These are phyloP conservation scores for Azorinus chamasolen DNA, from an alignment of 2,888 invertebrate species.

Conservation along the genomic window DNA sequence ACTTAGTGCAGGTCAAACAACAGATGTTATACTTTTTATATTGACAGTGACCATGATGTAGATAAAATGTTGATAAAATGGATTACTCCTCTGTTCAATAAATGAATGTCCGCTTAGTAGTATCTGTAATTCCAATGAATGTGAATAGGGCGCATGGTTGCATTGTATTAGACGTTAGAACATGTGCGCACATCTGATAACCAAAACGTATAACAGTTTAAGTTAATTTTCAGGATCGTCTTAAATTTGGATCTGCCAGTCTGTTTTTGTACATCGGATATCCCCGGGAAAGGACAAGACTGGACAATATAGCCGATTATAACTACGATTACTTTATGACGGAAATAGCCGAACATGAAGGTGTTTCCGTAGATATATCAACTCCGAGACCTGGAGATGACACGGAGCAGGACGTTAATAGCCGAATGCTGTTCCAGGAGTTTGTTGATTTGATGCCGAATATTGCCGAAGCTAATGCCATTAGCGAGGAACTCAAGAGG, in stretches of 20 bases:
- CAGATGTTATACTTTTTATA: no score
- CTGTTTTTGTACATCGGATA: conserved; percentile 74
- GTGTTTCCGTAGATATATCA: conserved; percentile 46
- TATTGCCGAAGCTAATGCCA: conserved; percentile 78
- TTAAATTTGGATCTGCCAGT: conserved; percentile 77
- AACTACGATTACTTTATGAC: conserved; percentile 76
- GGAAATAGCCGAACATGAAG: conserved; percentile 75
- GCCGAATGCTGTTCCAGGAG: conserved; percentile 70
- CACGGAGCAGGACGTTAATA: conserved; percentile 28
- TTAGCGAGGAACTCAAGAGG: conserved; percentile 78
- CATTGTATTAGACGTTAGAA: no score
- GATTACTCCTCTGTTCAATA: no score
- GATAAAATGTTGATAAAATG: no score
- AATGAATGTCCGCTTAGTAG: no score
- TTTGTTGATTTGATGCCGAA: conserved; percentile 76
- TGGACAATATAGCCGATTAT: conserved; percentile 55
- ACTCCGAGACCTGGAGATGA: conserved; percentile 35
- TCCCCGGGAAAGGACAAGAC: conserved; percentile 60
- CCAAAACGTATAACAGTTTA: no score
- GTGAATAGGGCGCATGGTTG: no score
- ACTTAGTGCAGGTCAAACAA: no score
- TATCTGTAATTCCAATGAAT: no score
- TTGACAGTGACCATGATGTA: no score
- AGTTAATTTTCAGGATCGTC: conserved; percentile 67
- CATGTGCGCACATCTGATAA: no score